Conservation (phyloP, 2,888 invertebrate genomes). For the Agriotes lineatus region DNA sequence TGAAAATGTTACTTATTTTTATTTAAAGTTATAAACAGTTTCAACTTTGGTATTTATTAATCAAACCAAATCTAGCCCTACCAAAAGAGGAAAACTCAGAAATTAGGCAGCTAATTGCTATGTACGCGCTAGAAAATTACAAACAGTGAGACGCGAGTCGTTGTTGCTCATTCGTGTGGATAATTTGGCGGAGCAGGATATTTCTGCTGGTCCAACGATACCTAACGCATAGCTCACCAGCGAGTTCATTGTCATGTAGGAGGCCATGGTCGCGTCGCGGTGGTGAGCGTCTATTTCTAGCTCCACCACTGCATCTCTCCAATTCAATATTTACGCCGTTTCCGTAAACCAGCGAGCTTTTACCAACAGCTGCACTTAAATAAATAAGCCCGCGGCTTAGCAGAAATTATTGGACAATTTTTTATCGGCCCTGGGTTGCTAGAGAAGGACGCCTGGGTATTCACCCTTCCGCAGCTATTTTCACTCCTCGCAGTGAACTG, state of each 20-base stretch:
- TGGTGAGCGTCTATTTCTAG: slow-evolving; percentile 42
- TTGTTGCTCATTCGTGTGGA: no score
- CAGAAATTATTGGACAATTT: slow-evolving; percentile 10
- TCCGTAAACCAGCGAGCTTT: slow-evolving; percentile 37
- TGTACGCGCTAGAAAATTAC: no score
- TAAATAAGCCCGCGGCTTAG: slow-evolving; percentile 35
- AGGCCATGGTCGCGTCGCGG: slow-evolving; percentile 34
- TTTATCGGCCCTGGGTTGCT: not conserved
- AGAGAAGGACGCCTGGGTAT: not conserved
- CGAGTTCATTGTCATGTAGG: slow-evolving; percentile 42
- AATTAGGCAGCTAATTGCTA: no score
- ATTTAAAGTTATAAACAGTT: no score
- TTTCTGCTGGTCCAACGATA: no score
- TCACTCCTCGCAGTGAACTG: not conserved
- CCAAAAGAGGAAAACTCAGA: no score
- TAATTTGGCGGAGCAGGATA: no score
- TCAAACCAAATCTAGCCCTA: no score
- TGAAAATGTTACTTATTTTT: no score
- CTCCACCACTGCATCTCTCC: slow-evolving; percentile 35
- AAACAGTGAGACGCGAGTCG: no score
- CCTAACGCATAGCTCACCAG: slow-evolving; percentile 4
- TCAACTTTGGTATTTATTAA: no score
- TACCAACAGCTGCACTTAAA: slow-evolving; percentile 33
- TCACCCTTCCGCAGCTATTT: slow-evolving; percentile 1
- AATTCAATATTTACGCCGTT: slow-evolving; percentile 38